A percentile compares a stretch with the other conserved stretches of the same genome.
Conservation (phyloP, 2,888 invertebrate genomes). For the Leucophenga montana region DNA sequence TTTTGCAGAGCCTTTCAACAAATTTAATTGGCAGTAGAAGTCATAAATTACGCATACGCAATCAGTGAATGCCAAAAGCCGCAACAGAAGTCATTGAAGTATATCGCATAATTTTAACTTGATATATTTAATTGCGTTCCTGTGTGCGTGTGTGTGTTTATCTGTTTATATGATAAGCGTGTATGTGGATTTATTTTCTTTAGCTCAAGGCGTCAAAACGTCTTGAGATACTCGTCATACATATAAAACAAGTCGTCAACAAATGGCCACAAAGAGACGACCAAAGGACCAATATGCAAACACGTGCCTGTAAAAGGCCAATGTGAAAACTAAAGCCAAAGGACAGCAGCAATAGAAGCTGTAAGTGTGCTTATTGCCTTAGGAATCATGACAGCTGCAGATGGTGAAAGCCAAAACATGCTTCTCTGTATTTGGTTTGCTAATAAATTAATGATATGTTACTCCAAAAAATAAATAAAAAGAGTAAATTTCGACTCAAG, state of each 20-base stretch:
- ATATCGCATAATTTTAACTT: conserved; percentile 17
- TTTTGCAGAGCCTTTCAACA: conserved; percentile 53
- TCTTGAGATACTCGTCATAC: neutral
- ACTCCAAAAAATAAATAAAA: conserved; percentile 13
- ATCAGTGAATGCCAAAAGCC: neutral
- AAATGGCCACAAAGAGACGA: conserved; percentile 12
- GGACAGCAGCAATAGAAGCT: neutral
- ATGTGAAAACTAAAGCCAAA: neutral
- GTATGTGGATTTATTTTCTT: neutral
- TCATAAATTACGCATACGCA: conserved; percentile 55
- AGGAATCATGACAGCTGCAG: neutral
- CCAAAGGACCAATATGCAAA: no score
- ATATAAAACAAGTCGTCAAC: neutral
- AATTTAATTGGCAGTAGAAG: conserved; percentile 64
- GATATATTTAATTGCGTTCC: conserved; percentile 37
- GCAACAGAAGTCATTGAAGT: neutral
- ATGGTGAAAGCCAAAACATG: conserved; percentile 38
- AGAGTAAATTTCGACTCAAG: conserved; percentile 40
- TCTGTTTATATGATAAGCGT: no score
- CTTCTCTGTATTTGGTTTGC: conserved; percentile 57
- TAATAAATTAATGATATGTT: conserved; percentile 64
- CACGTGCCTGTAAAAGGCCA: neutral
- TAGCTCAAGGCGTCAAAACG: neutral
- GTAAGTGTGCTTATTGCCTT: neutral
- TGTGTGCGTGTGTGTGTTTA: neutral